A percentile compares a stretch with the other conserved stretches of the same genome.
These are phyloP conservation scores for Centroberyx gerrardi DNA, from an alignment of 2,797 vertebrate genomes.

Conservation along the genomic window DNA sequence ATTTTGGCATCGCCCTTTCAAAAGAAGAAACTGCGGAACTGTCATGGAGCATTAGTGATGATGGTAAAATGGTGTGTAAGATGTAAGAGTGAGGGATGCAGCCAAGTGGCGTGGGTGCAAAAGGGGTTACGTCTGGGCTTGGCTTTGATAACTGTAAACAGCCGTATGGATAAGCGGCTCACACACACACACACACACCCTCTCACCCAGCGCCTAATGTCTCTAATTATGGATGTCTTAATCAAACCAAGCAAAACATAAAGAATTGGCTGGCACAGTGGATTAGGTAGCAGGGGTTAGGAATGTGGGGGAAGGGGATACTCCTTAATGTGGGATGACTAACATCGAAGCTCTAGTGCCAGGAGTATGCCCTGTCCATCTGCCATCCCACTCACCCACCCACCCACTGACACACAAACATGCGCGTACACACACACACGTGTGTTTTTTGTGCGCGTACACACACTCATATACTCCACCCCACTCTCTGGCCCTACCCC, in stretches of 20 bases:
- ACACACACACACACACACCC: slow-evolving; percentile 59
- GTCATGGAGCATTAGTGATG: neutral
- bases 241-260: slow-evolving; percentile 86
- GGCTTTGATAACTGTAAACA: slow-evolving; percentile 69
- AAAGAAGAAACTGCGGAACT: no score
- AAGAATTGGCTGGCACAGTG: slow-evolving; percentile 82
- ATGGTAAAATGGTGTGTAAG: slow-evolving; percentile 4
- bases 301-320: slow-evolving; percentile 68
- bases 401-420: slow-evolving; percentile 79
- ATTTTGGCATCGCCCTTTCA: no score
- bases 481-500: slow-evolving; percentile 73
- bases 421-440: slow-evolving; percentile 74
- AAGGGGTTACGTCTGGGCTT: slow-evolving; percentile 39
- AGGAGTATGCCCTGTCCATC: slow-evolving; percentile 81
- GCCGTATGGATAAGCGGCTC: slow-evolving; percentile 55
- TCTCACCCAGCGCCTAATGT: slow-evolving; percentile 80
- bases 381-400: slow-evolving; percentile 74
- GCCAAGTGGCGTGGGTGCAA: slow-evolving; percentile 25
- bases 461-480: slow-evolving; percentile 65
- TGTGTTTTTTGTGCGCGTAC: slow-evolving; percentile 52
- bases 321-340: slow-evolving; percentile 83
- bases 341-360: slow-evolving; percentile 73
- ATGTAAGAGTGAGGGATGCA: slow-evolving; percentile 1
- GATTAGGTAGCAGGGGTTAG: slow-evolving; percentile 86
- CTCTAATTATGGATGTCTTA: slow-evolving; percentile 88